Base-by-base conservation (phyloP, 2,113 vertebrate species). In the Corydoras maculifer region DNA sequence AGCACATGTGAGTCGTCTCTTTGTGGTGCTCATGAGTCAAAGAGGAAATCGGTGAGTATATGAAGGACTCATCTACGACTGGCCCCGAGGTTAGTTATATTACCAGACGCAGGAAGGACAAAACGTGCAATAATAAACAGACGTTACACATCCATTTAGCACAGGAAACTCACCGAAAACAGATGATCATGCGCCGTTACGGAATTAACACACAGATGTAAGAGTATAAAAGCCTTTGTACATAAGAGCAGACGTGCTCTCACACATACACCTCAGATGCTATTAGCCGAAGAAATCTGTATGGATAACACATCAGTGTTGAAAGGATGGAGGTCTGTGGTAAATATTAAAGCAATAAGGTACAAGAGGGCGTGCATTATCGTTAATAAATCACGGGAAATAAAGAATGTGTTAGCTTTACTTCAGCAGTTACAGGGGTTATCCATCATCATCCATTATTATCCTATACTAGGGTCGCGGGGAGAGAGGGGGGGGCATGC, bases 31-130 rank as follows among this genome's bases (percentile, higher is more conserved):
- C 71, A 59, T 79, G 80, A 82, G 76, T 83, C 83, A 86, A 82
- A 83, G 80, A 85, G 75, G 81, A 60, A 83, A 76, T 79, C 82
- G 82, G 85, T 83, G n/a, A n/a, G 84, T 82, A 82, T 69, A 13
- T 76, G 82, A 85, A 74, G 84, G 83, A 80, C 84, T 84, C 78
- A 82, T 82, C 77, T 75, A 84, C 80, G 61, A 73, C 65, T 69
- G 64, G 77, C 75, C 77, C 72, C 0, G 29, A 82, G 77, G 80
- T 79, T 65, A 15, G 14, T 69, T 81, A 75, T 58, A 75, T 75
- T 74, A 70, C 61, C 61, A 74, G 73, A 78, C 58, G 65, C 48
- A 9, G 10, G 57, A 73, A 64, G 62, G 58, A 70, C 43, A 31
- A 49, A 31, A 69, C 69, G 61, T 68, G 64, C 48, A 75, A 78